Evolutionary conservation across 2,113 vertebrate genomes (phyloP).

Genomic region (Hippocampus mohnikei): DNA sequence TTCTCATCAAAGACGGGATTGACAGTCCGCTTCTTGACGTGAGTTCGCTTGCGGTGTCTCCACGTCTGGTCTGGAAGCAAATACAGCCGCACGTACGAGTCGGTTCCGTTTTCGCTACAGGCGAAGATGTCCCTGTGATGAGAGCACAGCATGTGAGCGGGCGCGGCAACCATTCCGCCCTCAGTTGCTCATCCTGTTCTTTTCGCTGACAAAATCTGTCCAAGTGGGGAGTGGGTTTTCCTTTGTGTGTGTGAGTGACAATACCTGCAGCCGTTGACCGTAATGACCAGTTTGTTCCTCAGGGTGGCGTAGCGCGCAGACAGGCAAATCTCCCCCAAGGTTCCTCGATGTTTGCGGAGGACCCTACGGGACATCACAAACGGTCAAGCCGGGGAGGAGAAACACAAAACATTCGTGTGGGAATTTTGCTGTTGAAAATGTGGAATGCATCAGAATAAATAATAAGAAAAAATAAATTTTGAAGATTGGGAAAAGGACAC

Average conservation of each 20-base stretch:
- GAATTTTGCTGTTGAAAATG: too few relatives aligned
- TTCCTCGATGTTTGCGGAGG: constrained; percentile 66
- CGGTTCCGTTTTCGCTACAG: constrained; percentile 78
- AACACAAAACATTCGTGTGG: too few relatives aligned
- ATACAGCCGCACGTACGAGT: constrained; percentile 89
- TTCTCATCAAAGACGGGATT: constrained; percentile 86
- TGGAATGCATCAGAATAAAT: too few relatives aligned
- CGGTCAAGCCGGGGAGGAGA: too few relatives aligned
- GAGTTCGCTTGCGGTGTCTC: constrained; percentile 83
- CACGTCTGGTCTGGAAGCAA: constrained; percentile 88
- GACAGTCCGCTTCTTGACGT: constrained; percentile 82
- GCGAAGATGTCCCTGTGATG: constrained; percentile 79
- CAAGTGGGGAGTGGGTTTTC: background rate
- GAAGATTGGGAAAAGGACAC: too few relatives aligned
- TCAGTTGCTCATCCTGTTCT: background rate
- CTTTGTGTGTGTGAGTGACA: background rate
- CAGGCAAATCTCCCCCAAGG: constrained; percentile 85
- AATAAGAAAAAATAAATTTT: too few relatives aligned
- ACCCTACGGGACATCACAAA: constrained; percentile 39
- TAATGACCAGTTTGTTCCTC: constrained; percentile 80
- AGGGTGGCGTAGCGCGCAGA: constrained; percentile 79
- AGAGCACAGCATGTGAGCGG: background rate
- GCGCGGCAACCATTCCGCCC: background rate
- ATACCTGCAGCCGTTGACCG: constrained; percentile 86
- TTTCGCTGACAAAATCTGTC: background rate